phyloP scores from a whole-genome alignment of 2,113 vertebrate genomes.

The Loxodonta africana region DNA sequence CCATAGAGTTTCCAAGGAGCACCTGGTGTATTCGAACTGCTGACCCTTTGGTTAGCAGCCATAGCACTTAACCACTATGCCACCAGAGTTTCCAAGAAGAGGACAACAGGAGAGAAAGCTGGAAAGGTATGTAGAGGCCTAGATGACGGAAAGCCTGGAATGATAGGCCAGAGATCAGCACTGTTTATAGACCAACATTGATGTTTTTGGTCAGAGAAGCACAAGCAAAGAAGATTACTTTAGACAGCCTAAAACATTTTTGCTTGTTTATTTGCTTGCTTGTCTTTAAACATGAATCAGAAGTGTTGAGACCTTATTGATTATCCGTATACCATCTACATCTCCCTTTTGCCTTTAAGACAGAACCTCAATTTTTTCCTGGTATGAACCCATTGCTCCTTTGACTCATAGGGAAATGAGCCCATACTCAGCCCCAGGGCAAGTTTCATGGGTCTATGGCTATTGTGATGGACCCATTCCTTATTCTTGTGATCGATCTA shows the following conservation, averaged over 20 bases:
- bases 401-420: neutral
- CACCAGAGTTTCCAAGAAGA: neutral
- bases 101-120: neutral
- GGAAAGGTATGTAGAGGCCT: neutral
- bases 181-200: rapidly evolving
- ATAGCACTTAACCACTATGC: no score
- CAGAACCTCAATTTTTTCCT: neutral
- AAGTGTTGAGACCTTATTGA: neutral
- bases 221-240: neutral
- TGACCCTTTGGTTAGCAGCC: no score
- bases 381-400: neutral
- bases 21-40: no score
- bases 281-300: neutral
- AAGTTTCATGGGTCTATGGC: neutral
- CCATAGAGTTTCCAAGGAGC: no score
- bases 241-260: neutral
- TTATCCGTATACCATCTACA: neutral
- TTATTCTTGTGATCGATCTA: neutral
- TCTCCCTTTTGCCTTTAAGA: neutral
- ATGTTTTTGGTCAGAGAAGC: neutral
- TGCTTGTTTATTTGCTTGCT: neutral
- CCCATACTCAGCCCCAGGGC: no score
- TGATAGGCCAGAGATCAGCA: neutral
- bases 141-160: no score
- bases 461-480: neutral